phyloP scores from a whole-genome alignment of 2,113 vertebrate genomes.

The Dolichotis patagonum region DNA sequence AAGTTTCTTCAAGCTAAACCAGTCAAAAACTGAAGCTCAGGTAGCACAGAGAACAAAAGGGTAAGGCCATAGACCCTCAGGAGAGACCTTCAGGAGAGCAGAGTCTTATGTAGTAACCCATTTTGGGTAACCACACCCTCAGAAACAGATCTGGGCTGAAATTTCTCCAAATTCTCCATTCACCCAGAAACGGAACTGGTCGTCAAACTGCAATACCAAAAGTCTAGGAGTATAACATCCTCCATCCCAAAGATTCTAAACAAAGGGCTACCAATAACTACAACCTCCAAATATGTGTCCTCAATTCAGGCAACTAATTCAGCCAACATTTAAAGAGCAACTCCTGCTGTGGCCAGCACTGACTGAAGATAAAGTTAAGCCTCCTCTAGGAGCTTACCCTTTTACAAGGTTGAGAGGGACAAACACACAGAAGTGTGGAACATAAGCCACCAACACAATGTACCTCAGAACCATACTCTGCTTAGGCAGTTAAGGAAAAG shows the following conservation, averaged over 20 bases:
- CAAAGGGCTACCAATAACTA: background rate
- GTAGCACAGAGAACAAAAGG: background rate
- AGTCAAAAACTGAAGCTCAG: background rate
- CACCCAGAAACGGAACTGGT: background rate
- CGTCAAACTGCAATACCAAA: background rate
- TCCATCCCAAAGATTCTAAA: background rate
- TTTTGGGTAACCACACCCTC: background rate
- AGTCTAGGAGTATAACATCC: background rate
- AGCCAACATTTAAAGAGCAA: background rate
- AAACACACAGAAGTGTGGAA: background rate
- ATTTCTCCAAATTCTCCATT: background rate
- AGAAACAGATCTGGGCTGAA: background rate
- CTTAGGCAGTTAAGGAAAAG: conserved; percentile 28
- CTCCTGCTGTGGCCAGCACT: background rate
- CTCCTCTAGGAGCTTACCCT: background rate
- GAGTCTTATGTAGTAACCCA: rapidly evolving
- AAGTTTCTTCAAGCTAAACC: background rate
- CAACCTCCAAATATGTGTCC: background rate
- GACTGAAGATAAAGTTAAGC: background rate
- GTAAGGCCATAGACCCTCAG: background rate
- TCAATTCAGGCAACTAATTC: background rate
- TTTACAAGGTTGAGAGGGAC: background rate
- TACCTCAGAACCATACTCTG: background rate
- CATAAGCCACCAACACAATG: background rate
- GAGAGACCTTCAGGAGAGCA: background rate